phyloP scores from a whole-genome alignment of 1,140 invertebrate species.

The Brachionus rotundiformis region DNA sequence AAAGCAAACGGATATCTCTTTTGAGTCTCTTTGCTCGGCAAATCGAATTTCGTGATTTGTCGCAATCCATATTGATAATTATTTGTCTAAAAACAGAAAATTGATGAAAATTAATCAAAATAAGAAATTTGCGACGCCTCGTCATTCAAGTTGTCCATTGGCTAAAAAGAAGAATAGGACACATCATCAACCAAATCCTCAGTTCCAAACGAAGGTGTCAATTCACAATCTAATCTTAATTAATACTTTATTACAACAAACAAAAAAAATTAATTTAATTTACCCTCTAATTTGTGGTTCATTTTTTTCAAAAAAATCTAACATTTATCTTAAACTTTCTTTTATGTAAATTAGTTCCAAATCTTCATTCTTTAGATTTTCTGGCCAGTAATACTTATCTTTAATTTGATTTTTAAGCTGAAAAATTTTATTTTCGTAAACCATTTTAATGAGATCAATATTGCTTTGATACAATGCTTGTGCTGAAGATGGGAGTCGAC shows the following conservation, averaged over 20 bases:
- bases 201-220: conserved; percentile 39
- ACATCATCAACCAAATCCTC: conserved; percentile 39
- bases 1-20: neutral
- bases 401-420: neutral
- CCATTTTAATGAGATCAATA: neutral
- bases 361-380: neutral
- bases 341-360: neutral
- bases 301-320: conserved; percentile 26
- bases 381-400: conserved; percentile 33
- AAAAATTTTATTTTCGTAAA: neutral
- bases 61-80: no score
- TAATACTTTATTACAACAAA: no score
- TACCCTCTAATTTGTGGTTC: conserved; percentile 30
- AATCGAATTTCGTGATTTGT: no score
- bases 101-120: no score
- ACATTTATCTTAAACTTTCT: conserved; percentile 8
- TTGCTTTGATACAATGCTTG: neutral
- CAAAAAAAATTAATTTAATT: neutral
- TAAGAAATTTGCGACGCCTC: no score
- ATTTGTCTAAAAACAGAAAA: no score
- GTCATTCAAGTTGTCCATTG: no score
- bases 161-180: no score
- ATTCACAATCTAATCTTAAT: conserved; percentile 47
- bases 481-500: conserved; percentile 1
- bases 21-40: neutral